Base-by-base conservation (phyloP, 2,113 vertebrate species). In the Poeciliopsis prolifica region DNA sequence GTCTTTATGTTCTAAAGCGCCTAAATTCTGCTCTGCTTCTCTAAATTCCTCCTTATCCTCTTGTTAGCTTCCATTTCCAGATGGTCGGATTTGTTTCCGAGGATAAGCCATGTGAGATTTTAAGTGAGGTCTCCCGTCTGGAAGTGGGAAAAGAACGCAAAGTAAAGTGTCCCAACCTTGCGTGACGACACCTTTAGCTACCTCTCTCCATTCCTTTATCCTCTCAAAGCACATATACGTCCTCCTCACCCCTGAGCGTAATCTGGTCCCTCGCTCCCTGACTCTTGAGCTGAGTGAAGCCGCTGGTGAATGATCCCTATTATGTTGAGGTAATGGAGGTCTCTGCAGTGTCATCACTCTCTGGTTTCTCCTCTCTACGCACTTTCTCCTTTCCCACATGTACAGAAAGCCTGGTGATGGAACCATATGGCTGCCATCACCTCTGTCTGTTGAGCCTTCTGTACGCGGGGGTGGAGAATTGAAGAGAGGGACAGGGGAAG, bases 271-370 rank as follows among this genome's bases (percentile, higher is more conserved):
- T 78, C 26, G 42, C 75, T 83, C 80, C 70, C 75, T 51, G 82
- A 65, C 72, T 85, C 77, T 22, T 13, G 62, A 67, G 77, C 82
- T 70, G 81, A 74, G 61, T 72, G 72, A 74, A 76, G 63, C 61
- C 15, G 74, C 78, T 68, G 81, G 51, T 85, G 87, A 81, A 83
- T 87, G 88, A 91, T 87, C 84, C 84, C 79, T 74, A 80, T 88
- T 87, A 87, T 91, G 78, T 70, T 74, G 67, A 86, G 78, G 84
- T 88, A 90, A 90, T 89, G 87, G 80, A 90, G 85, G 82, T 79
- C 83, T 92, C 89, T 84, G 77, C 77, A 15, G 65, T 33, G 28
- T 48, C 61, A 10, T 70, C 80, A 58, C 60, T 80, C 68, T 54
- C 70, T 58, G 31, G 31, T n/a, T 68, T 63, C 40, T 76, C 33